Evolutionary conservation across 2,113 vertebrate species (phyloP).

Genomic region (Grus americana): DNA sequence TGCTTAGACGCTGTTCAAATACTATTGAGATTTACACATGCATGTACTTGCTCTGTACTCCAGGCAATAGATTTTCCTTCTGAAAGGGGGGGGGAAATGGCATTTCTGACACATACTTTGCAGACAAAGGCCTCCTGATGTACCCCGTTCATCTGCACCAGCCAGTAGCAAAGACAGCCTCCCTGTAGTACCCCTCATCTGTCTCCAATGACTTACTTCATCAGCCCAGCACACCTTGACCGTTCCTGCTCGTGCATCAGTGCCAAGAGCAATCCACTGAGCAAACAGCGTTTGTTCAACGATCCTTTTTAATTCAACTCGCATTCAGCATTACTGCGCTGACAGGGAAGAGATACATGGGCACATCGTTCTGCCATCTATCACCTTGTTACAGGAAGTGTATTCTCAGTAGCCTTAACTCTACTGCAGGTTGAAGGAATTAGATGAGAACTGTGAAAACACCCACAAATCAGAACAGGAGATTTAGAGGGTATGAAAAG

Average conservation of each 20-base stretch:
- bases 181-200: neutral
- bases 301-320: neutral
- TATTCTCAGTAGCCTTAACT: neutral
- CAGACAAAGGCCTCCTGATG: neutral
- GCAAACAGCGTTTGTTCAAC: neutral
- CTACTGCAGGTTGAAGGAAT: neutral
- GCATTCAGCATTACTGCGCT: neutral
- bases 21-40: neutral
- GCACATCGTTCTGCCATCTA: neutral
- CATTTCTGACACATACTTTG: neutral
- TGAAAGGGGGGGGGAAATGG: neutral
- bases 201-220: neutral
- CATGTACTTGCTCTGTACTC: neutral
- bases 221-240: neutral
- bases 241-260: fast-evolving
- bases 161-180: neutral
- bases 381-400: neutral
- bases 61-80: neutral
- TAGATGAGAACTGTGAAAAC: neutral
- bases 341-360: neutral
- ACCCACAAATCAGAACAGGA: neutral
- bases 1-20: neutral
- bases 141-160: neutral
- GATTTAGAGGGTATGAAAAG: neutral
- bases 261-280: neutral